phyloP scores from a whole-genome alignment of 2,888 invertebrate genomes.

The Drosophila heteroneura region DNA sequence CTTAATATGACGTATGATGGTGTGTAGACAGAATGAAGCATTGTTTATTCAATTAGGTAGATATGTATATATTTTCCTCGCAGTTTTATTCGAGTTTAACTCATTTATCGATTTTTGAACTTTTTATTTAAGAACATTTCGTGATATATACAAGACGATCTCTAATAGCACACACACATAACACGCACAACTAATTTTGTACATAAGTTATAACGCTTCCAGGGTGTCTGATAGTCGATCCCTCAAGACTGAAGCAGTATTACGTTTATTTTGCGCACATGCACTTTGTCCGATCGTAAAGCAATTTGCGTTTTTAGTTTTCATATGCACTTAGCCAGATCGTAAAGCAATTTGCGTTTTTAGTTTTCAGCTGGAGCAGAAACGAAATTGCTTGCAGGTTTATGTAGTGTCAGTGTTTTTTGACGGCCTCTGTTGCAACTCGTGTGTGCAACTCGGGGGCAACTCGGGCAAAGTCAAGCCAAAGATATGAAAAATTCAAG shows the following conservation, averaged over 20 bases:
- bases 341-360: slow-evolving; percentile 50
- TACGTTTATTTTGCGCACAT: slow-evolving; percentile 16
- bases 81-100: not conserved
- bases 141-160: not conserved
- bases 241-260: not conserved
- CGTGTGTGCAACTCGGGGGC: slow-evolving; percentile 18
- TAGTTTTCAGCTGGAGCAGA: slow-evolving; percentile 28
- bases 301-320: slow-evolving; percentile 39
- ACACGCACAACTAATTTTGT: not conserved
- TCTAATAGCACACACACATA: not conserved
- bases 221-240: not conserved
- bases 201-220: not conserved
- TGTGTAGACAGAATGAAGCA: not conserved
- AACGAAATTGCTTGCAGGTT: slow-evolving; percentile 46
- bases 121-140: not conserved
- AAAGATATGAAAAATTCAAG: slow-evolving; percentile 42
- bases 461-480: slow-evolving; percentile 49
- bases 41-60: not conserved
- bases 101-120: not conserved
- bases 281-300: slow-evolving; percentile 38
- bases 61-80: not conserved
- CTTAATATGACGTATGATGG: not conserved
- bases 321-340: slow-evolving; percentile 28
- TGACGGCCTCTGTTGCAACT: slow-evolving; percentile 62
- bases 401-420: slow-evolving; percentile 46